These are phyloP conservation scores for Melitaea cinxia DNA, from an alignment of 1,140 invertebrate species.

Conservation along the genomic window DNA sequence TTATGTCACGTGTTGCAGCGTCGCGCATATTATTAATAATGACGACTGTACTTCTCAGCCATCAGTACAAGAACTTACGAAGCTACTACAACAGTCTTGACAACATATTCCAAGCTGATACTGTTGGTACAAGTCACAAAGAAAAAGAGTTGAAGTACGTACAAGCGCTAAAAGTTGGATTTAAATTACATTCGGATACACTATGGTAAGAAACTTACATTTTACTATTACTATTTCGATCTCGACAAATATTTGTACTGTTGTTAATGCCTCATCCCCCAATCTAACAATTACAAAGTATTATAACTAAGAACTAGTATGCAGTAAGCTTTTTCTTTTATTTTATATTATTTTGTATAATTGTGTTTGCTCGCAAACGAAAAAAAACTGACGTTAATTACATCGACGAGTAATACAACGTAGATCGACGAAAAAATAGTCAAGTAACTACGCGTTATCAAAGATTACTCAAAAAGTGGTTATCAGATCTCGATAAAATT, in stretches of 20 bases:
- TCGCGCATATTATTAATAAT: conserved; percentile 45
- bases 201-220: conserved; percentile 42
- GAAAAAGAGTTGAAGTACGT: conserved; percentile 54
- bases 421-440: too few relatives aligned
- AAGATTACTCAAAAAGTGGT: too few relatives aligned
- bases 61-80: conserved; percentile 56
- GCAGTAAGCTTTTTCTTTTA: too few relatives aligned
- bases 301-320: too few relatives aligned
- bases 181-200: conserved; percentile 53
- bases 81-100: conserved; percentile 55
- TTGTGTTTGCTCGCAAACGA: too few relatives aligned
- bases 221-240: neutral
- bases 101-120: conserved; percentile 45
- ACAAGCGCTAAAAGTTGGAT: conserved; percentile 49
- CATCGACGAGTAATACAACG: too few relatives aligned
- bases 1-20: conserved; percentile 42
- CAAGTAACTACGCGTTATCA: too few relatives aligned
- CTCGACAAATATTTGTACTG: neutral
- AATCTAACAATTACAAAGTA: neutral
- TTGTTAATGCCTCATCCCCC: neutral
- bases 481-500: too few relatives aligned
- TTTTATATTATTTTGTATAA: too few relatives aligned
- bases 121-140: conserved; percentile 19
- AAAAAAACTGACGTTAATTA: too few relatives aligned
- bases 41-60: conserved; percentile 40